Conservation (phyloP, 2,797 vertebrate genomes). For the Tenualosa ilisha region DNA sequence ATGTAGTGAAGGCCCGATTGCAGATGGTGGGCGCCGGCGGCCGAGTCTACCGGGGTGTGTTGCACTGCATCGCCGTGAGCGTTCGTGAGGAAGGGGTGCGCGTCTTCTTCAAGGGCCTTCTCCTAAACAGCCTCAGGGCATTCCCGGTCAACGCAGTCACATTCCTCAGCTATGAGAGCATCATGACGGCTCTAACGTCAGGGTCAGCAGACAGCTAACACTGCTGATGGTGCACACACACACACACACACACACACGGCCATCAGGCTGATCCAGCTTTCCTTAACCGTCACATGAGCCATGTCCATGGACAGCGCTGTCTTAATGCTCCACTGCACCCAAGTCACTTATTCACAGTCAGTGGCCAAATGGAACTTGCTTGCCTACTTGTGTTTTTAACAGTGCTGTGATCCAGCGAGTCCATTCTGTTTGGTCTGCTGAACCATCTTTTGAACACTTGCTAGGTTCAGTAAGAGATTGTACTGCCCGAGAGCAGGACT, state of each 20-base stretch:
- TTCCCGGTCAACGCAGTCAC: slow-evolving; percentile 86
- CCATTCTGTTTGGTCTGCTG: neutral
- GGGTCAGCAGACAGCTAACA: neutral
- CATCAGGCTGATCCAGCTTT: neutral
- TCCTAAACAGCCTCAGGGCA: slow-evolving; percentile 80
- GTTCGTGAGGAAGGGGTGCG: slow-evolving; percentile 73
- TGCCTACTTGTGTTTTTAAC: neutral
- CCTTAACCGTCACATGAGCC: neutral
- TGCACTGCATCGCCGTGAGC: slow-evolving; percentile 78
- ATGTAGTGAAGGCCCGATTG: slow-evolving; percentile 83
- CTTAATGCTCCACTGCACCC: neutral
- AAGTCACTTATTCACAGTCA: neutral
- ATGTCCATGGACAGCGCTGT: neutral
- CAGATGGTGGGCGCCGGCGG: slow-evolving; percentile 80
- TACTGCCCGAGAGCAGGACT: neutral
- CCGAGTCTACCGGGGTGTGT: slow-evolving; percentile 69
- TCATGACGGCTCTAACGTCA: slow-evolving; percentile 63
- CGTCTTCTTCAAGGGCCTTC: slow-evolving; percentile 81
- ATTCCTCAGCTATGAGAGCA: slow-evolving; percentile 81
- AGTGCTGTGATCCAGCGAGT: neutral
- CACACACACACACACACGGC: neutral
- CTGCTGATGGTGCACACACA: neutral
- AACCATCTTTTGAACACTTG: neutral
- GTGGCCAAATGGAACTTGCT: slow-evolving; percentile 13
- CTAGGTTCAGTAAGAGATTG: neutral